A percentile compares a stretch with the other conserved stretches of the same genome.
These are phyloP conservation scores for Pseudoips prasinana DNA, from an alignment of 2,888 invertebrate species.

Conservation along the genomic window DNA sequence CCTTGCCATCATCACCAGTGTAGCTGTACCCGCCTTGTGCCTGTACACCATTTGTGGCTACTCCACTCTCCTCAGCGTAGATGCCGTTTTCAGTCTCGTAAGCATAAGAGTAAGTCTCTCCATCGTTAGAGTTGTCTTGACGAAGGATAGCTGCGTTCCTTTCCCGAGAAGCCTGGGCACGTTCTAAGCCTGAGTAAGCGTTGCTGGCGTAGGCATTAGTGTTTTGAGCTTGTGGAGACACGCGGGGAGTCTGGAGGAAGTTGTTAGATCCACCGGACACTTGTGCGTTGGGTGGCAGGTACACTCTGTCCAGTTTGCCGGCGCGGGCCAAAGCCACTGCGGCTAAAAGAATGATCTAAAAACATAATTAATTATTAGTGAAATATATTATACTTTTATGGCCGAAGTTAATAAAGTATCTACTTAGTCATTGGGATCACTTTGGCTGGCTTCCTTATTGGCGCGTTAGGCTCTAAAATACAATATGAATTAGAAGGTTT, in stretches of 20 bases:
- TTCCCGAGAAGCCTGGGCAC: constrained; percentile 61
- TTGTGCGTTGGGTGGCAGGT: constrained; percentile 56
- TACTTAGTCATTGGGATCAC: too few relatives aligned
- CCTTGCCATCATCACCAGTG: constrained; percentile 70
- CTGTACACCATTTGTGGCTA: constrained; percentile 67
- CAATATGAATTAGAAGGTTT: too few relatives aligned
- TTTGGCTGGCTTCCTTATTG: too few relatives aligned
- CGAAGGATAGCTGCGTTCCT: constrained; percentile 68
- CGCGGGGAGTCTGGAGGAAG: constrained; percentile 24
- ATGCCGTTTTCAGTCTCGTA: constrained; percentile 75
- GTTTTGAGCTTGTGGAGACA: constrained; percentile 14
- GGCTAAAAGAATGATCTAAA: constrained; percentile 54
- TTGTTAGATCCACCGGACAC: constrained; percentile 16
- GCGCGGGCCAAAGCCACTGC: constrained; percentile 48
- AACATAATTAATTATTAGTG: background rate
- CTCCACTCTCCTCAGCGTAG: constrained; percentile 64
- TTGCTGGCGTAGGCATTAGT: constrained; percentile 17
- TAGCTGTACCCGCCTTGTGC: constrained; percentile 70
- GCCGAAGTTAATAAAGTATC: too few relatives aligned
- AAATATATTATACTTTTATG: too few relatives aligned
- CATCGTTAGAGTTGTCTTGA: constrained; percentile 62
- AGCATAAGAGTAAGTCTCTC: constrained; percentile 62
- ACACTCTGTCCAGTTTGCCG: constrained; percentile 61
- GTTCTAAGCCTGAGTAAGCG: constrained; percentile 32
- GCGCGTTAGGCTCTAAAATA: too few relatives aligned